Conservation (phyloP, 2,888 invertebrate species). For the Carabus problematicus region DNA sequence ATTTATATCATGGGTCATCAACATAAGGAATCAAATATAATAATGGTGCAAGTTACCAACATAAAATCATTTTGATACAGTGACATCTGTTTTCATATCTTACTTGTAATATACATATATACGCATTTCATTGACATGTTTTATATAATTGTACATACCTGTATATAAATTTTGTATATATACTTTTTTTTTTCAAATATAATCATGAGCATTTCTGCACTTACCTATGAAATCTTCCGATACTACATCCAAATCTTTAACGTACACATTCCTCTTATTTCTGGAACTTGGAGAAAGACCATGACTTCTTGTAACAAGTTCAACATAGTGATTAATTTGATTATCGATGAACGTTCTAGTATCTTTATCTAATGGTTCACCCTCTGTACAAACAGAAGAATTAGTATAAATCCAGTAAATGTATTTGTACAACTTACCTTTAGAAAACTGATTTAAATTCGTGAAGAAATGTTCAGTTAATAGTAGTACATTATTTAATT, state of each 20-base stretch:
- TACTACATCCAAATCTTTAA: slow-evolving; percentile 44
- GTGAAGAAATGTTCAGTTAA: slow-evolving; percentile 48
- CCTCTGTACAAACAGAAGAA: slow-evolving; percentile 37
- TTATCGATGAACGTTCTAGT: slow-evolving; percentile 52
- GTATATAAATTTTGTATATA: slow-evolving; percentile 17
- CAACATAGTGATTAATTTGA: slow-evolving; percentile 52
- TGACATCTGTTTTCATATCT: too few relatives aligned
- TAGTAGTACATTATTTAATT: slow-evolving; percentile 34
- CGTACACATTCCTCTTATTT: slow-evolving; percentile 51
- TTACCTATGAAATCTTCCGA: slow-evolving; percentile 44
- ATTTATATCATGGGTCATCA: too few relatives aligned
- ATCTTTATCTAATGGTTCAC: slow-evolving; percentile 47
- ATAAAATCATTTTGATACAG: too few relatives aligned
- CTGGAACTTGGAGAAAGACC: slow-evolving; percentile 46
- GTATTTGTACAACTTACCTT: slow-evolving; percentile 44
- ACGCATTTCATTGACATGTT: background rate
- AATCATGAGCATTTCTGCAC: background rate
- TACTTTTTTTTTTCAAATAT: background rate
- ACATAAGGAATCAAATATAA: too few relatives aligned
- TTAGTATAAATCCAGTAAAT: background rate
- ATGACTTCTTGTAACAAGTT: slow-evolving; percentile 48
- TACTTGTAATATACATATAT: too few relatives aligned
- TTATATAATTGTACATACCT: slow-evolving; percentile 3
- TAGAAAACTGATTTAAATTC: slow-evolving; percentile 46
- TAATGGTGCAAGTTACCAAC: too few relatives aligned